These are phyloP conservation scores for Caenorhabditis doughertyi DNA, from an alignment of 2,888 invertebrate genomes.

Conservation along the genomic window DNA sequence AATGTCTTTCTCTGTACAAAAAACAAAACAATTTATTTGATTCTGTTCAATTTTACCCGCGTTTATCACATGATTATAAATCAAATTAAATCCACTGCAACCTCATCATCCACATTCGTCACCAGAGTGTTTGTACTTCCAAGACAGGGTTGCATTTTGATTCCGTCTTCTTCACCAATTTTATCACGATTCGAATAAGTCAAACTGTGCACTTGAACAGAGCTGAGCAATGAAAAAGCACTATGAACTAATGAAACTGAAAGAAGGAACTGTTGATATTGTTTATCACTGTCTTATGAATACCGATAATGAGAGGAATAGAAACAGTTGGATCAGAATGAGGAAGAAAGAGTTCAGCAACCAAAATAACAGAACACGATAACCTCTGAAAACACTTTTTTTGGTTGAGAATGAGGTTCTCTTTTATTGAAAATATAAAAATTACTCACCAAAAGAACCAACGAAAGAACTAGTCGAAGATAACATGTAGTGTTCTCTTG, in stretches of 20 bases:
- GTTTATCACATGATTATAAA: slow-evolving; percentile 28
- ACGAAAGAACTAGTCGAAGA: slow-evolving; percentile 42
- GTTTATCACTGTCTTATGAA: not conserved
- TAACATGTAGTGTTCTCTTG: slow-evolving; percentile 45
- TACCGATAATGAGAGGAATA: slow-evolving; percentile 51
- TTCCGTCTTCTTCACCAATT: slow-evolving; percentile 26
- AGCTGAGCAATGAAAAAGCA: slow-evolving; percentile 39
- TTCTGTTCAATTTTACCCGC: slow-evolving; percentile 39
- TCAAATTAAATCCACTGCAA: slow-evolving; percentile 37
- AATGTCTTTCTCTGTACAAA: slow-evolving; percentile 35
- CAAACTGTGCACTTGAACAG: slow-evolving; percentile 57
- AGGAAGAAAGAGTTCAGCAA: slow-evolving; percentile 61
- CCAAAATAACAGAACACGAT: slow-evolving; percentile 38
- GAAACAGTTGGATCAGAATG: slow-evolving; percentile 61
- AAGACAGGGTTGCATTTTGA: slow-evolving; percentile 32
- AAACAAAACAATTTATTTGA: not conserved
- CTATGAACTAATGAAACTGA: slow-evolving; percentile 52
- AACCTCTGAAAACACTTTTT: slow-evolving; percentile 51
- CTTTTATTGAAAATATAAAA: no score
- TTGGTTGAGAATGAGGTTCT: not conserved
- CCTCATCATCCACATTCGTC: slow-evolving; percentile 54
- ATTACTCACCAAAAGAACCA: slow-evolving; percentile 54
- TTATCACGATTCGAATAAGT: slow-evolving; percentile 44
- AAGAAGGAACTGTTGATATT: not conserved
- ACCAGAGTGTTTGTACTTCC: slow-evolving; percentile 58